Conservation (phyloP, 2,113 vertebrate genomes). For the Hipposideros armiger region DNA sequence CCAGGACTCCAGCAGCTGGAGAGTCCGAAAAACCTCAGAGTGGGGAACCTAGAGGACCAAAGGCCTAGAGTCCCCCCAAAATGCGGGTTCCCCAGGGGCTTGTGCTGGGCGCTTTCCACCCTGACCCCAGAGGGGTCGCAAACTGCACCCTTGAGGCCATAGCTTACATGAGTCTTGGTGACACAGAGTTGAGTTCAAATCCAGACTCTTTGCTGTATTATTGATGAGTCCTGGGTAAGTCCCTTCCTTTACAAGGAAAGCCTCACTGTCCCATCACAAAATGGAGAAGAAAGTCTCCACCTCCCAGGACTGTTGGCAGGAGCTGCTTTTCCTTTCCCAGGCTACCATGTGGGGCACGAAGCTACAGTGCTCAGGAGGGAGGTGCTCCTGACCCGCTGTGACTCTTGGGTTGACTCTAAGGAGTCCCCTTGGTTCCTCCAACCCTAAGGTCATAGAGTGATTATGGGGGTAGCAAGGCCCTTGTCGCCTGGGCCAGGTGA, state of each 20-base stretch:
- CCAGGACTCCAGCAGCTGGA: not conserved
- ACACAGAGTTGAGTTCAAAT: constrained; percentile 18
- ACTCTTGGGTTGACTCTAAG: not conserved
- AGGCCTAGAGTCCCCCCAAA: not conserved
- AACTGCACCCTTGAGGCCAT: not conserved
- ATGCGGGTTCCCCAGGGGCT: not conserved
- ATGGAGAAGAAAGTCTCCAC: not conserved
- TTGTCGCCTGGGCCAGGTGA: not conserved
- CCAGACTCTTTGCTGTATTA: not conserved
- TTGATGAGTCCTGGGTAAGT: not conserved
- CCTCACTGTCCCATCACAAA: not conserved
- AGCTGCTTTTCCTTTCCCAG: not conserved
- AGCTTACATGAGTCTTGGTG: not conserved
- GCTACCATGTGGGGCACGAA: not conserved
- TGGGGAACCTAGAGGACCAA: not conserved
- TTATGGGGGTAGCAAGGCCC: not conserved
- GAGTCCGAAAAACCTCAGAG: not conserved
- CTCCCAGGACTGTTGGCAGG: not conserved
- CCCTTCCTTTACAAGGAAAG: not conserved
- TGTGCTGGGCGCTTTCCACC: not conserved
- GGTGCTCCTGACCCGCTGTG: not conserved
- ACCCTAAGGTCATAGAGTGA: not conserved
- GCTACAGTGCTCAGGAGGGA: not conserved
- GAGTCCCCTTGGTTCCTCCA: not conserved
- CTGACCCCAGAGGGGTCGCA: not conserved